phyloP scores from a whole-genome alignment of 2,113 vertebrate species.

The Enhydra lutris region DNA sequence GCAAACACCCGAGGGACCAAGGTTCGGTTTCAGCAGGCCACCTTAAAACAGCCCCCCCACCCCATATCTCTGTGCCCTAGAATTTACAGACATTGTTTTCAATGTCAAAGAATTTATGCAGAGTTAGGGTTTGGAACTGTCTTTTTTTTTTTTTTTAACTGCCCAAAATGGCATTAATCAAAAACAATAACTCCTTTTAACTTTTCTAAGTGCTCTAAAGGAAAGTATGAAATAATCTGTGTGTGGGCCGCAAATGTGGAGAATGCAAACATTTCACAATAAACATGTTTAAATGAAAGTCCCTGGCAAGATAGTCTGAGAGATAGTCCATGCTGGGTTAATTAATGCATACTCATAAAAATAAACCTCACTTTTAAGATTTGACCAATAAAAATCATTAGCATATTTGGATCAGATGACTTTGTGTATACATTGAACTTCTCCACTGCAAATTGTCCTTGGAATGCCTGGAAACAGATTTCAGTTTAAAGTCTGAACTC shows the following conservation, averaged over 20 bases:
- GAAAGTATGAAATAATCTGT: constrained; percentile 98
- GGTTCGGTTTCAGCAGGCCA: constrained; percentile 50
- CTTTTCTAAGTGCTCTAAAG: constrained; percentile 90
- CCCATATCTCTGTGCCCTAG: constrained; percentile 43
- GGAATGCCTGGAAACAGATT: constrained; percentile 77
- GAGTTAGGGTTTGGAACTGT: constrained; percentile 76
- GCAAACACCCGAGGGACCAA: constrained; percentile 60
- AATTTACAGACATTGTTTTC: constrained; percentile 58
- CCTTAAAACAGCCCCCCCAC: neutral
- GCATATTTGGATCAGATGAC: constrained; percentile 92
- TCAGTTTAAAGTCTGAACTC: constrained; percentile 73
- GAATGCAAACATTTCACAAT: constrained; percentile 99
- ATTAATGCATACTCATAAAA: constrained; percentile 97
- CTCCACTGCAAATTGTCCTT: constrained; percentile 75
- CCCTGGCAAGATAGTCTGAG: constrained; percentile 92
- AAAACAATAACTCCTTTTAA: constrained; percentile 99
- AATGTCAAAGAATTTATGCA: constrained; percentile 75
- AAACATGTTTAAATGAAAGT: constrained; percentile 99
- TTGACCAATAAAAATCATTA: constrained; percentile 95
- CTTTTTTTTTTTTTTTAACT: constrained; percentile 29
- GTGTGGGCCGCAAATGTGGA: constrained; percentile 97
- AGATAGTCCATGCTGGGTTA: constrained; percentile 99
- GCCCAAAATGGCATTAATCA: constrained; percentile 93
- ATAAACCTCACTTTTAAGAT: constrained; percentile 96
- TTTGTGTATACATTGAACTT: constrained; percentile 81